phyloP scores from a whole-genome alignment of 2,113 vertebrate genomes.

The Petroica traversi region DNA sequence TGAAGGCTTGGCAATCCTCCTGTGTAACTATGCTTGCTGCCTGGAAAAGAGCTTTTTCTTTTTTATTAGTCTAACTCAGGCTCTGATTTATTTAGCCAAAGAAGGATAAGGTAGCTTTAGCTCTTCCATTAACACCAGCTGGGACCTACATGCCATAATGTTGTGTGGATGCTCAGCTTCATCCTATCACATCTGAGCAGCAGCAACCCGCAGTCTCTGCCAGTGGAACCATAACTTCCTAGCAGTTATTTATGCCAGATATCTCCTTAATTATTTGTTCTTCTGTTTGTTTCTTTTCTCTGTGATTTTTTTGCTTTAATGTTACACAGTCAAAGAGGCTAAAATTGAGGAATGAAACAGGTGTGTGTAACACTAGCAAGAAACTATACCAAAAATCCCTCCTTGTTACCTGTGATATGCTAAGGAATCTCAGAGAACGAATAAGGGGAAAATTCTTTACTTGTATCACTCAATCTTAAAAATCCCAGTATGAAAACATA shows the following conservation, averaged over 20 bases:
- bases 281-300: neutral
- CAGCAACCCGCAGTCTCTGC: neutral
- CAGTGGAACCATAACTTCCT: neutral
- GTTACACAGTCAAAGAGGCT: neutral
- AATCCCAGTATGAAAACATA: neutral
- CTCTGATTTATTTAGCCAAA: constrained; percentile 28
- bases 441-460: neutral
- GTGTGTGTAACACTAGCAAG: accelerated
- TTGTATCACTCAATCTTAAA: neutral
- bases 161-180: constrained; percentile 2
- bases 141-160: neutral
- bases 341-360: neutral
- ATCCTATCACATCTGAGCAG: neutral
- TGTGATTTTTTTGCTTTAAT: neutral
- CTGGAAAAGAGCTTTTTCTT: constrained; percentile 16
- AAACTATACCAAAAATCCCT: neutral
- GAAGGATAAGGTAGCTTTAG: constrained; percentile 27
- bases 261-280: neutral
- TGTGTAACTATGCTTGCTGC: neutral
- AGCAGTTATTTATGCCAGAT: neutral
- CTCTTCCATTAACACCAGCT: constrained; percentile 42
- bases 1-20: neutral
- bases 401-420: neutral
- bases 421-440: neutral
- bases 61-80: neutral